A percentile compares a stretch with the other conserved stretches of the same genome.
phyloP scores from a whole-genome alignment of 2,797 vertebrate species.

The Cryptoprocta ferox region DNA sequence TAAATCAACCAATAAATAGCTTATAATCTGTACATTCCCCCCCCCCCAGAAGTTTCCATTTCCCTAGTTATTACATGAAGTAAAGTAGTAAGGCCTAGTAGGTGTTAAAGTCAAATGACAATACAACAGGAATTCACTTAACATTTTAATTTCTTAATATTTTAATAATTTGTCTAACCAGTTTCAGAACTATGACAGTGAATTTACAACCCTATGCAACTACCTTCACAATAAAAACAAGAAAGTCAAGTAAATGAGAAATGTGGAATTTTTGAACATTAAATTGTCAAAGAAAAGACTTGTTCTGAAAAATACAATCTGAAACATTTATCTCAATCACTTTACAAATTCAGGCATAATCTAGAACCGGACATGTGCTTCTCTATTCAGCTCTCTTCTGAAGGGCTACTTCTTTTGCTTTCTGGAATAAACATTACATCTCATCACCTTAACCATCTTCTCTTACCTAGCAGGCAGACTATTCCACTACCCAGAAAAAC shows the following conservation, averaged over 20 bases:
- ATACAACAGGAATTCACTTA: neutral
- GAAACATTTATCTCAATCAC: neutral
- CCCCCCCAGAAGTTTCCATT: neutral
- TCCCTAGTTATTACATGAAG: neutral
- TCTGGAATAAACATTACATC: neutral
- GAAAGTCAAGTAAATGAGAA: neutral
- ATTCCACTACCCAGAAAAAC: neutral
- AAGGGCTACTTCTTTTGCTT: neutral
- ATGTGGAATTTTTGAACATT: neutral
- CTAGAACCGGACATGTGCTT: neutral
- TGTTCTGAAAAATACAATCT: neutral
- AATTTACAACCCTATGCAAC: neutral
- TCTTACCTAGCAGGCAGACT: neutral
- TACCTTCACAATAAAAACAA: neutral
- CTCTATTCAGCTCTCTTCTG: neutral
- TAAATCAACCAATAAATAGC: neutral
- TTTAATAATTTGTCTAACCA: neutral
- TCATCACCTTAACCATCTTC: neutral
- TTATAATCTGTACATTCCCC: neutral
- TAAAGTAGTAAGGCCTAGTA: neutral
- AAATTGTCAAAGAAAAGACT: neutral
- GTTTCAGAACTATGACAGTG: neutral
- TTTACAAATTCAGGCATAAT: neutral
- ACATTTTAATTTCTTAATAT: neutral
- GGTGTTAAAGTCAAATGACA: neutral